Evolutionary conservation across 2,797 vertebrate genomes (phyloP), one percentile per base, ranked within the genome.

Genomic region (Notolabrus celidotus): DNA sequence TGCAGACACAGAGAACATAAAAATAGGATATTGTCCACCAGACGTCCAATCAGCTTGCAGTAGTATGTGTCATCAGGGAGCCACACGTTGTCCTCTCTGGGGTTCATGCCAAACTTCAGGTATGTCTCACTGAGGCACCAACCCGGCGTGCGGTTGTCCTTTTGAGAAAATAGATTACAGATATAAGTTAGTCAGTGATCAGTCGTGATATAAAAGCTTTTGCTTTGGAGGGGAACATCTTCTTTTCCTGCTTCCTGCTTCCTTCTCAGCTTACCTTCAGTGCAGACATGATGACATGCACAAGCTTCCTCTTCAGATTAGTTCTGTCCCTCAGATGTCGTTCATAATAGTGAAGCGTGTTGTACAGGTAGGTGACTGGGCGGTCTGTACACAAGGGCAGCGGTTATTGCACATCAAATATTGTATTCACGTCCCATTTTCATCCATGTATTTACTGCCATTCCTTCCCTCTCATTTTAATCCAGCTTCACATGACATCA

Each of bases 41-140:
- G 93, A 79, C 98, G 96, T 53, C 96, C 97, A 79, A 99, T 99
- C 64, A 99, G 93, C 85, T 97, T 99, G 95, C 98, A 99, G 85
- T 99, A 99, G 86, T 99, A 99, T 42, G 96, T 95, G 82, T 99
- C 98, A n/a, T 99, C 98, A 2, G 98, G 98, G 58, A 96, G 91
- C 98, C 98, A 99, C 0, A 96, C 93, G 47, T 95, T 98, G 47
- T 99, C 98, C 63, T 99, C 97, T 31, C 97, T 92, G 14, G 97
- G 89, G 74, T 98, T 99, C 97, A 99, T 99, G 20, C 95, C 98
- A 36, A 89, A 95, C 88, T 99, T 96, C 62, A 99, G 93, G 31
- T 99, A 99, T 31, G 96, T 99, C 66, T 99, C 98, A 83, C 97
- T 99, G 2, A 99, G 93, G 80, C 98, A 99, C 98, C 98, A 99